These are phyloP conservation scores for Mormyrus hasselquistii DNA, from an alignment of 2,797 vertebrate species.

Conservation along the genomic window DNA sequence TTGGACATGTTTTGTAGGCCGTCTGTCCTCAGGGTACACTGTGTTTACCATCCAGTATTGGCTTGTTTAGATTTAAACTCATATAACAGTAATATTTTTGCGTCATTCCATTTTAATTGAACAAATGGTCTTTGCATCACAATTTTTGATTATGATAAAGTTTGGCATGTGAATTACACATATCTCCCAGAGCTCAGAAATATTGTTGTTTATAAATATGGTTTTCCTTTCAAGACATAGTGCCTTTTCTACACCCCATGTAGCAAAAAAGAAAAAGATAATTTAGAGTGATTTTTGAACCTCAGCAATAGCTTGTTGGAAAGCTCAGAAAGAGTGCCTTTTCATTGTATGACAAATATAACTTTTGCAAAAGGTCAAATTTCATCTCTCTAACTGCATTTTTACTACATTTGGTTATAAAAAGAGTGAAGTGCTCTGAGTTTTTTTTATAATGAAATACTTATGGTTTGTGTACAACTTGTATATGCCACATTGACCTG, in stretches of 20 bases:
- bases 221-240: not conserved
- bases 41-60: not conserved
- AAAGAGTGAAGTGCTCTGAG: not conserved
- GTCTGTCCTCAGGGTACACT: not conserved
- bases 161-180: not conserved
- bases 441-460: not conserved
- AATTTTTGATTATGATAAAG: not conserved
- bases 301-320: not conserved
- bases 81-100: not conserved
- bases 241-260: not conserved
- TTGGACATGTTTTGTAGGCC: not conserved
- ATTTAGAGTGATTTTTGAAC: not conserved
- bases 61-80: not conserved
- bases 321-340: not conserved
- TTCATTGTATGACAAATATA: too few species aligned
- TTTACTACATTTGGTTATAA: too few species aligned
- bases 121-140: not conserved
- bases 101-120: not conserved
- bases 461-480: not conserved
- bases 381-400: too few species aligned
- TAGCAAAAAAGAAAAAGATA: not conserved
- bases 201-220: not conserved
- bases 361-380: too few species aligned
- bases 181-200: not conserved
- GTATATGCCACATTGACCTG: not conserved